phyloP scores from a whole-genome alignment of 1,140 invertebrate species.

The Drosophila nigrodunni region DNA sequence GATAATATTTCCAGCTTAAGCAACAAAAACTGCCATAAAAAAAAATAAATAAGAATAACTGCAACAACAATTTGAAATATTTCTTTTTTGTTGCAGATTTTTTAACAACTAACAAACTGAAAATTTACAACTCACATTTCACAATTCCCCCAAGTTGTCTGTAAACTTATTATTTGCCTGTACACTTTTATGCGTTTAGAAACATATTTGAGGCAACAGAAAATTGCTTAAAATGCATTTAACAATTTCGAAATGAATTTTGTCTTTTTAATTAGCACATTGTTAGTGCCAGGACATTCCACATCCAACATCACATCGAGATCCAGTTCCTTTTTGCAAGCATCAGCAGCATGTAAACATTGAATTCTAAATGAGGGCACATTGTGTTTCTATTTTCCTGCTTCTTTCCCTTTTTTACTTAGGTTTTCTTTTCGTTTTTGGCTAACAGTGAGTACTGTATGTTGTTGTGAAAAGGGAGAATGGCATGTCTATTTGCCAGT shows the following conservation, averaged over 20 bases:
- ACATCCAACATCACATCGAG: no score
- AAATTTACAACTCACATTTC: constrained; percentile 12
- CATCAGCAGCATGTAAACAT: not conserved
- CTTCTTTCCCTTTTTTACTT: no score
- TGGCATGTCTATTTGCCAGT: not conserved
- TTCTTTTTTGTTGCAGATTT: constrained; percentile 22
- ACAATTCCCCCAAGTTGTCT: not conserved
- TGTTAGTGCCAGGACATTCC: constrained; percentile 1
- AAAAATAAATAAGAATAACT: constrained; percentile 30
- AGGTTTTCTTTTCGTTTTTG: no score
- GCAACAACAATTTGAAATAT: constrained; percentile 18
- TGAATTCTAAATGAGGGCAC: not conserved
- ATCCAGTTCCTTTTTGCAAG: not conserved
- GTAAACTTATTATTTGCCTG: not conserved
- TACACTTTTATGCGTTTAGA: constrained; percentile 2
- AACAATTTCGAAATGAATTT: not conserved
- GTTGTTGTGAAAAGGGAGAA: not conserved
- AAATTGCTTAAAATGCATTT: constrained; percentile 4
- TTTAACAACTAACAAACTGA: constrained; percentile 13
- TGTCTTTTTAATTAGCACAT: constrained; percentile 17
- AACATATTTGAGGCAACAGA: constrained; percentile 18
- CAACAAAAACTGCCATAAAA: constrained; percentile 19
- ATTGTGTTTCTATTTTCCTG: not conserved
- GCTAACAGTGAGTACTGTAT: not conserved
- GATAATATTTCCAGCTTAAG: constrained; percentile 56